Percentiles rank a stretch among this genome's conserved stretches.
These are phyloP conservation scores for Morus bassanus DNA, from an alignment of 2,797 vertebrate species.

Conservation along the genomic window DNA sequence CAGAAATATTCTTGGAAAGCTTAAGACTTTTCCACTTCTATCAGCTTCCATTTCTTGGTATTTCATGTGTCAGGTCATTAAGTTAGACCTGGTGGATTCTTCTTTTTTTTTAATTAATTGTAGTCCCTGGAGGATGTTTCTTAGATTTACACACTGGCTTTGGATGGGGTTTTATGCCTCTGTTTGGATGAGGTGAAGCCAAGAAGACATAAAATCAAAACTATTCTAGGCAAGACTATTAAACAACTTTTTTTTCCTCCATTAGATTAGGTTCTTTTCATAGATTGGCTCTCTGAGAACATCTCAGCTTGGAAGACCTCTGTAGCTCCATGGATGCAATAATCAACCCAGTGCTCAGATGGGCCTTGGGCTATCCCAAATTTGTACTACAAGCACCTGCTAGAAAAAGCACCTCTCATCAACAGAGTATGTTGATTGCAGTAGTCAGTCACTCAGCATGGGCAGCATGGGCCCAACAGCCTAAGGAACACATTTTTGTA, in stretches of 20 bases:
- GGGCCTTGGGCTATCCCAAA: neutral
- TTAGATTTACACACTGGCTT: neutral
- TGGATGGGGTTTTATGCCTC: neutral
- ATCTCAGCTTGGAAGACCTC: neutral
- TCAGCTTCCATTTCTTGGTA: neutral
- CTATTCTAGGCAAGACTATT: neutral
- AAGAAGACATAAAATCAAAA: neutral
- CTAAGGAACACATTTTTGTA: neutral
- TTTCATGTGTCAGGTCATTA: neutral
- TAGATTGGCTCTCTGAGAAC: neutral
- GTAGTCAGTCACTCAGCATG: neutral
- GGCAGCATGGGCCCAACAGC: neutral
- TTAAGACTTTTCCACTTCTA: neutral
- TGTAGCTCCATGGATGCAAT: neutral
- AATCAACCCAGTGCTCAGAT: neutral
- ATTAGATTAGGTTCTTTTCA: neutral
- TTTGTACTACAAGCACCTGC: no score
- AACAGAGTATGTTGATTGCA: no score
- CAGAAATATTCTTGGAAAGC: neutral
- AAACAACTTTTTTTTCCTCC: neutral
- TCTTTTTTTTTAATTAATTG: neutral
- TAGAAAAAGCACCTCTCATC: neutral
- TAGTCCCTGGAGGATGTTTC: neutral
- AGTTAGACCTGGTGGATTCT: neutral
- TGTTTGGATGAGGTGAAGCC: neutral